Conservation (phyloP, 2,797 vertebrate species). For the Gymnothorax reevesii region DNA sequence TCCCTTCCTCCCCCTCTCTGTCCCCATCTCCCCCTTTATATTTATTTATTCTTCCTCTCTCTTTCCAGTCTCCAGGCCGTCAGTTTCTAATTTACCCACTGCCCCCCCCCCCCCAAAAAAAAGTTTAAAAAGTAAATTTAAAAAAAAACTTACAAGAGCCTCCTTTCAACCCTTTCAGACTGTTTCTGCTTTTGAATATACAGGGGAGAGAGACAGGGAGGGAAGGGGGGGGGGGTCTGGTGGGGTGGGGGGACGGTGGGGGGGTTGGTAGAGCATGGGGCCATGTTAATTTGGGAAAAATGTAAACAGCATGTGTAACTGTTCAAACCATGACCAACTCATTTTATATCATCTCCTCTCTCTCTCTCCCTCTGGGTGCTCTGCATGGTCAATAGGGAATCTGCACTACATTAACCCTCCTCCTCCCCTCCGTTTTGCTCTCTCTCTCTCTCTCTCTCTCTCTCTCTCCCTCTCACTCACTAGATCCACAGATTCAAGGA, state of each 20-base stretch:
- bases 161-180: conserved; percentile 39
- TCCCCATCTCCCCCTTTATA: conserved; percentile 27
- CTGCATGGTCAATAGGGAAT: conserved; percentile 70
- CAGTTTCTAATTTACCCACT: conserved; percentile 46
- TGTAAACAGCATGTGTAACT: conserved; percentile 87
- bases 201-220: conserved; percentile 23
- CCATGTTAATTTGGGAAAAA: conserved; percentile 87
- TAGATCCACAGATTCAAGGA: conserved; percentile 14
- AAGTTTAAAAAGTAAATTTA: conserved; percentile 37
- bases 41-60: conserved; percentile 45
- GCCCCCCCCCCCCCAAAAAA: conserved; percentile 38
- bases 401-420: conserved; percentile 72
- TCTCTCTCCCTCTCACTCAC: conserved; percentile 26
- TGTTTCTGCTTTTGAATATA: conserved; percentile 37
- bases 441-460: conserved; percentile 40
- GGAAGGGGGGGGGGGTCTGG: conserved; percentile 41
- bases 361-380: conserved; percentile 71
- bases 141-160: conserved; percentile 42
- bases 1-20: conserved; percentile 35
- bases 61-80: conserved; percentile 47
- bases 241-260: conserved; percentile 52
- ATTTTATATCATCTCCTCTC: conserved; percentile 79
- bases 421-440: conserved; percentile 36
- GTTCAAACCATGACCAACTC: conserved; percentile 85
- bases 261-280: conserved; percentile 72